Conservation (phyloP, 1,140 invertebrate genomes). For the Microplitis demolitor region DNA sequence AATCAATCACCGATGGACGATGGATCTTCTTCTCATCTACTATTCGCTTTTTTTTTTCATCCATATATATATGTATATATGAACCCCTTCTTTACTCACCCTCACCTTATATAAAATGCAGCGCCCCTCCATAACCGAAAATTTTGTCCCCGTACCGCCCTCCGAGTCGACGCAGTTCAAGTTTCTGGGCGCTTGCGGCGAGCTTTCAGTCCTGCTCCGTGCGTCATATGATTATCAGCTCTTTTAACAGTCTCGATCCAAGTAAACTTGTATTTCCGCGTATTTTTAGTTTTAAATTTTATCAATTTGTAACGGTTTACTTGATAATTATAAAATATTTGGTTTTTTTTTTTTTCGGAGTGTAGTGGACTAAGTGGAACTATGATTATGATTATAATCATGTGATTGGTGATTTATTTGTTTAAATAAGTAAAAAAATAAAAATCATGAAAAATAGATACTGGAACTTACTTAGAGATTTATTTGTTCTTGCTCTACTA, state of each 20-base stretch:
- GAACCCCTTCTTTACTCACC: background rate
- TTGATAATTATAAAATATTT: too few relatives aligned
- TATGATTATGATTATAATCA: too few relatives aligned
- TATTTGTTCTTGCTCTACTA: too few relatives aligned
- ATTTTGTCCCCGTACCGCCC: constrained; percentile 43
- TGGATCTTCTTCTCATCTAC: background rate
- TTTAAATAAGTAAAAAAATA: too few relatives aligned
- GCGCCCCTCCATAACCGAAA: constrained; percentile 17
- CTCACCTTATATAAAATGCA: constrained; percentile 12
- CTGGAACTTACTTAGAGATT: too few relatives aligned
- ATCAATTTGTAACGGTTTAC: too few relatives aligned
- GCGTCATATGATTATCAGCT: constrained; percentile 40
- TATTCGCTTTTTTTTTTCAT: background rate
- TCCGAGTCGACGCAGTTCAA: constrained; percentile 58
- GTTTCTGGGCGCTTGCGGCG: constrained; percentile 55
- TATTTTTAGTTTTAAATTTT: too few relatives aligned
- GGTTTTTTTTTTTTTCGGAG: too few relatives aligned
- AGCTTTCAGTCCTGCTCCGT: constrained; percentile 59
- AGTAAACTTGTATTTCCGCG: too few relatives aligned
- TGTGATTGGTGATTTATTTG: too few relatives aligned
- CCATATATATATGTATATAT: constrained; percentile 5
- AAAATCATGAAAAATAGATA: too few relatives aligned
- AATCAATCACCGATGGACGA: constrained; percentile 51
- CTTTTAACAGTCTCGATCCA: background rate
- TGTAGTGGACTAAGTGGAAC: too few relatives aligned